These are phyloP conservation scores for Mystacides longicornis DNA, from an alignment of 2,888 invertebrate species.

Conservation along the genomic window DNA sequence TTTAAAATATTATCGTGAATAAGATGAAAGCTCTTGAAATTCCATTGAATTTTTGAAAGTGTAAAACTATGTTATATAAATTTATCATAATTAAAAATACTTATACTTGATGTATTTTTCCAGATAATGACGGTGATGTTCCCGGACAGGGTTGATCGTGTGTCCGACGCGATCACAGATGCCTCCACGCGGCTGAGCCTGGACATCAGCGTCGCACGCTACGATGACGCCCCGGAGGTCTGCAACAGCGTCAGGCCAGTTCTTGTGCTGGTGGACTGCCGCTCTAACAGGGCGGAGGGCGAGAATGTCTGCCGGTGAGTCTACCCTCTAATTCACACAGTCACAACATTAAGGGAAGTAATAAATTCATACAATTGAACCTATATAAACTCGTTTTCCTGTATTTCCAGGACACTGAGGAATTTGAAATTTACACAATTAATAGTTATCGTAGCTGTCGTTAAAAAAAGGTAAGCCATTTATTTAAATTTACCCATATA, in stretches of 20 bases:
- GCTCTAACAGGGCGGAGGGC: slow-evolving; percentile 53
- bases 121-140: slow-evolving; percentile 24
- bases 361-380: no score
- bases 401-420: slow-evolving; percentile 63
- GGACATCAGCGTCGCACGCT: slow-evolving; percentile 53
- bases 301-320: slow-evolving; percentile 57
- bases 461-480: slow-evolving; percentile 70
- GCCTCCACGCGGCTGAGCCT: slow-evolving; percentile 48
- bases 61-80: no score
- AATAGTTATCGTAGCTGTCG: slow-evolving; percentile 74
- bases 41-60: no score
- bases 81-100: no score
- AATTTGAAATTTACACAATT: slow-evolving; percentile 70
- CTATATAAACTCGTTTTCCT: slow-evolving; percentile 22
- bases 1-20: no score
- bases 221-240: slow-evolving; percentile 47
- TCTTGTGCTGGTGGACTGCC: slow-evolving; percentile 57
- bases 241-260: slow-evolving; percentile 49
- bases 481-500: no score
- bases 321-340: no score
- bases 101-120: no score
- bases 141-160: slow-evolving; percentile 22
- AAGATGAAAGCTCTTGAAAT: no score
- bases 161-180: slow-evolving; percentile 18
- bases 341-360: no score